These are phyloP conservation scores for Muscina levida DNA, from an alignment of 2,888 invertebrate species.

Conservation along the genomic window DNA sequence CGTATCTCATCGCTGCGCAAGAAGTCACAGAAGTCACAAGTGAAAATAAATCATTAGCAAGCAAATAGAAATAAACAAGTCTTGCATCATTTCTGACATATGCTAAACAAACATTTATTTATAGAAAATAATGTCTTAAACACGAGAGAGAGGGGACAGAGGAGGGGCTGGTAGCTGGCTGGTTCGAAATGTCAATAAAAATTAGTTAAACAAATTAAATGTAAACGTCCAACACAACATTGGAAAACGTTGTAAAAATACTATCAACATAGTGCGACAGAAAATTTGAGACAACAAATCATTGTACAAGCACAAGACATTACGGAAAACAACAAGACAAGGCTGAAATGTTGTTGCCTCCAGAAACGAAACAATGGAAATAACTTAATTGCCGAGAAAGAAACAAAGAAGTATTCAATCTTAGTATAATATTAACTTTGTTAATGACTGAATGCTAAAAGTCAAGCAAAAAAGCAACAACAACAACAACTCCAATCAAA, in stretches of 20 bases:
- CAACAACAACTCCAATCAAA: too few species aligned
- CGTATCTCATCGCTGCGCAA: not conserved
- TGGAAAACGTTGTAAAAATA: not conserved
- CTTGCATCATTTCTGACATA: constrained; percentile 46
- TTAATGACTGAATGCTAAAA: too few species aligned
- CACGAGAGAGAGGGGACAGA: not conserved
- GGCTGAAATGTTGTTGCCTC: constrained; percentile 36
- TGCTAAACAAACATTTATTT: not conserved
- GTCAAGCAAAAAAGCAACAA: too few species aligned
- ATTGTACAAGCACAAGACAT: constrained; percentile 1
- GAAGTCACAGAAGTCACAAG: not conserved
- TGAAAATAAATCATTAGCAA: constrained; percentile 38
- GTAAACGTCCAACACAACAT: constrained; percentile 47
- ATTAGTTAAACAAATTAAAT: constrained; percentile 67
- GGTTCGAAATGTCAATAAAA: constrained; percentile 64
- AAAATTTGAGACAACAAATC: constrained; percentile 7
- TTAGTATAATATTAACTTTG: too few species aligned
- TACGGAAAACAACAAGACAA: not conserved
- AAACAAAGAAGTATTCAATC: too few species aligned
- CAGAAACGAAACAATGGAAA: constrained; percentile 16
- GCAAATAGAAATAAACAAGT: constrained; percentile 4
- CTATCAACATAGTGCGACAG: constrained; percentile 24
- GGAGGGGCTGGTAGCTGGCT: not conserved
- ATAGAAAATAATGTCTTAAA: not conserved
- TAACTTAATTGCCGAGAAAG: constrained; percentile 53